Base-by-base conservation (phyloP, 2,888 invertebrate species). In the Brenthis ino region DNA sequence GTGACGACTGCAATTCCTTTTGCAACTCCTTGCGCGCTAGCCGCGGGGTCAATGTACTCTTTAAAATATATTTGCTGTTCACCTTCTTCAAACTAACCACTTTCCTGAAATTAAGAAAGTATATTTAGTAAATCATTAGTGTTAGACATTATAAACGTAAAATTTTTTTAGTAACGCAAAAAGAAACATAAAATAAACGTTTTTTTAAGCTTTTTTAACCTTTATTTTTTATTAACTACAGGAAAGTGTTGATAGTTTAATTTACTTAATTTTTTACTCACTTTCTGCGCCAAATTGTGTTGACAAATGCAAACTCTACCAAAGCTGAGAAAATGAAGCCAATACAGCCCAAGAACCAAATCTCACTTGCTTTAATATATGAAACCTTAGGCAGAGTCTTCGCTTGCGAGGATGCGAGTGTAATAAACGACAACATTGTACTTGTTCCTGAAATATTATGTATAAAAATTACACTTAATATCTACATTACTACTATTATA, bases 261-360 rank as follows among this genome's bases (percentile, higher is more conserved):
- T 28, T 28, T 28, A 28, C 28, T 28, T 28, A 28, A 28, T 28
- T 28, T 28, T 2, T 53, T 55, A 88, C 94, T 85, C 92, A 96
- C 95, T 95, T 96, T 83, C 97, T 94, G 68, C 97, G 94, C 95
- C 97, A 97, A 81, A 97, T 97, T 8, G 96, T 97, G 82, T 97
- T 97, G 56, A 97, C 97, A 80, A 97, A 97, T 6, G 97, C 97
- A 80, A 97, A 97, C 84, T 97, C 97, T 0, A 97, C 95, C 81
- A 97, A 94, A 13, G 97, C 97, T 20, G 96, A 95, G 85, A 97
- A 97, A 75, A 97, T 96, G 80, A 97, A 97, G 57, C 96, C 95
- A 1, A 96, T 96, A 80, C 97, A 97, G 6, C 96, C 97, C 66
- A 98, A 88, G 85, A 97, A 97, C 97, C 97, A 98, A 72, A 97